Evolutionary conservation across 2,888 invertebrate genomes (phyloP).

Genomic region (Siphlonurus alternatus): DNA sequence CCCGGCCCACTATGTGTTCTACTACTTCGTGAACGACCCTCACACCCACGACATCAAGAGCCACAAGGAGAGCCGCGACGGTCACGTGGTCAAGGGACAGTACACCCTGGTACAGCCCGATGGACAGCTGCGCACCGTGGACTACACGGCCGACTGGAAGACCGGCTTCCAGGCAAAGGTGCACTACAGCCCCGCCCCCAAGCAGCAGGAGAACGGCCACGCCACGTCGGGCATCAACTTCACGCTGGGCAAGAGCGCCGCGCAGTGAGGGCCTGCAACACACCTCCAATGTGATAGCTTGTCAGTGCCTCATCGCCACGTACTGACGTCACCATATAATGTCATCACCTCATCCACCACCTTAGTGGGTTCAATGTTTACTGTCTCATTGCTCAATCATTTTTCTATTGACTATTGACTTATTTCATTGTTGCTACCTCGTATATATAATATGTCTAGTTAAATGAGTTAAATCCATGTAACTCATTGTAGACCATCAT

Average conservation of each 20-base stretch:
- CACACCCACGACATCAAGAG: not conserved
- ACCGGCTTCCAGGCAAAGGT: not conserved
- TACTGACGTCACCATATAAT: too few species aligned
- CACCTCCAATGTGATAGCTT: too few species aligned
- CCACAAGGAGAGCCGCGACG: not conserved
- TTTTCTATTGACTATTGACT: too few species aligned
- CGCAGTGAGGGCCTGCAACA: too few species aligned
- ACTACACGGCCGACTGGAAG: not conserved
- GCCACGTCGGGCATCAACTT: not conserved
- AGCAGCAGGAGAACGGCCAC: not conserved
- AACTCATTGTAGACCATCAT: too few species aligned
- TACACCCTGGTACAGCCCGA: conserved; percentile 2
- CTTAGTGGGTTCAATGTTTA: too few species aligned
- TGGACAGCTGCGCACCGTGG: not conserved
- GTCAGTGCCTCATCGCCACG: too few species aligned
- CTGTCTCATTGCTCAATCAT: too few species aligned
- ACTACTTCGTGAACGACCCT: not conserved
- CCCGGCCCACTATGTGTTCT: not conserved
- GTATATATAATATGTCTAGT: too few species aligned
- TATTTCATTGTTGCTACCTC: too few species aligned
- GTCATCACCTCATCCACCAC: too few species aligned
- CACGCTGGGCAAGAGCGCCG: not conserved
- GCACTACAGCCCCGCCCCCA: not conserved
- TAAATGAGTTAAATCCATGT: too few species aligned
- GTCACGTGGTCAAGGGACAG: not conserved